Evolutionary conservation across 2,113 vertebrate genomes (phyloP).

Genomic region (Corythoichthys intestinalis): DNA sequence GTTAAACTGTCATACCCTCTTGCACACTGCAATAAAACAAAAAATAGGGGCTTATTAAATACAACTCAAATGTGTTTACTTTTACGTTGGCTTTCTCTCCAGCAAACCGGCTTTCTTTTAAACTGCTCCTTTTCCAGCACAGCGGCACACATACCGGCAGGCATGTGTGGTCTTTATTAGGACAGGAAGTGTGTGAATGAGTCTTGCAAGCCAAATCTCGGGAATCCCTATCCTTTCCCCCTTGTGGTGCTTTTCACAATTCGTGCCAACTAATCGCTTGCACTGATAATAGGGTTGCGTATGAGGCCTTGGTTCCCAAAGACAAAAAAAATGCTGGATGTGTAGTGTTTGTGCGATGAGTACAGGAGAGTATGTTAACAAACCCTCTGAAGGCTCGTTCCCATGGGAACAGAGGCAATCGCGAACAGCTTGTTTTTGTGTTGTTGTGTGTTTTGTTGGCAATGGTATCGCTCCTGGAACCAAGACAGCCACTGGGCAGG

Average conservation of each 20-base stretch:
- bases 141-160: constrained; percentile 28
- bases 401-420: constrained; percentile 67
- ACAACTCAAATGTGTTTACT: constrained; percentile 27
- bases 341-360: constrained; percentile 62
- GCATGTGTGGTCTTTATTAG: constrained; percentile 65
- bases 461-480: constrained; percentile 49
- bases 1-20: constrained; percentile 2
- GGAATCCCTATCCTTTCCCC: constrained; percentile 56
- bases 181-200: constrained; percentile 64
- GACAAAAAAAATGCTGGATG: constrained; percentile 13
- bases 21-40: not conserved
- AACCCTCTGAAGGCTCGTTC: constrained; percentile 62
- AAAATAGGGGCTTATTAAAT: constrained; percentile 1
- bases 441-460: constrained; percentile 38
- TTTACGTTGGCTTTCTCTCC: constrained; percentile 21
- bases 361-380: constrained; percentile 41
- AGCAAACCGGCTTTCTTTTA: constrained; percentile 24
- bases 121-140: constrained; percentile 21
- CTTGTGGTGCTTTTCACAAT: constrained; percentile 53
- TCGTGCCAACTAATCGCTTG: constrained; percentile 50
- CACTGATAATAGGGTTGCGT: constrained; percentile 39
- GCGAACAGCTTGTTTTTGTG: constrained; percentile 68
- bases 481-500: constrained; percentile 59
- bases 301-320: constrained; percentile 27
- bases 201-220: constrained; percentile 56